These are phyloP conservation scores for Margaritifera margaritifera DNA, from an alignment of 2,888 invertebrate species.

Conservation along the genomic window DNA sequence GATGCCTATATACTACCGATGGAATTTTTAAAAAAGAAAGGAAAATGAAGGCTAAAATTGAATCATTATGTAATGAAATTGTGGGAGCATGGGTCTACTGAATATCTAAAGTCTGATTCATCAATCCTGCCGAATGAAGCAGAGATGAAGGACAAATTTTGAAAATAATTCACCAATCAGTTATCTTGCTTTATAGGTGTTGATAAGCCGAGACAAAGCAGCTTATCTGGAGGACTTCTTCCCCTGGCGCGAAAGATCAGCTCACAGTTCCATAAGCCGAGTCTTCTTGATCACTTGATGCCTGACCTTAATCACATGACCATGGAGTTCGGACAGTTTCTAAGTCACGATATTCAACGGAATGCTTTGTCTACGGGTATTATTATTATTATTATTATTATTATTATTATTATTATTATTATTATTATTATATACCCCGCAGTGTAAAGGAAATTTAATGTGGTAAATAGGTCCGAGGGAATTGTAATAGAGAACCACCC, in stretches of 20 bases:
- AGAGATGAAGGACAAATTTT: no score
- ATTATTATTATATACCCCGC: background rate
- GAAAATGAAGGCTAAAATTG: no score
- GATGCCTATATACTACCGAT: no score
- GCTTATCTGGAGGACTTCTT: slow-evolving; percentile 11
- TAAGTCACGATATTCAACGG: slow-evolving; percentile 29
- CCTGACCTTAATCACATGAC: slow-evolving; percentile 18
- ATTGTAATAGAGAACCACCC: no score
- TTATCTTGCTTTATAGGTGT: slow-evolving; percentile 5
- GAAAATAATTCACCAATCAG: no score
- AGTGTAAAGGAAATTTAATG: background rate
- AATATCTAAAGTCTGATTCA: no score
- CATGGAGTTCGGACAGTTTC: slow-evolving; percentile 34
- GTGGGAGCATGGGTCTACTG: no score
- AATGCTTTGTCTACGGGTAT: slow-evolving; percentile 31
- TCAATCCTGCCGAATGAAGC: no score
- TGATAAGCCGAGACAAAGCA: slow-evolving; percentile 11
- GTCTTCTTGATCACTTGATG: background rate
- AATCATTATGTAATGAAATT: no score
- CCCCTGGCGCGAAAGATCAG: slow-evolving; percentile 23
- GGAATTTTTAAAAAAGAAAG: no score
- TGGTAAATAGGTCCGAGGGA: no score
- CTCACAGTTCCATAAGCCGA: slow-evolving; percentile 12
- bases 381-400: background rate
- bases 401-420: background rate